Conservation (phyloP, 2,888 invertebrate genomes). For the Eupithecia subumbrata region DNA sequence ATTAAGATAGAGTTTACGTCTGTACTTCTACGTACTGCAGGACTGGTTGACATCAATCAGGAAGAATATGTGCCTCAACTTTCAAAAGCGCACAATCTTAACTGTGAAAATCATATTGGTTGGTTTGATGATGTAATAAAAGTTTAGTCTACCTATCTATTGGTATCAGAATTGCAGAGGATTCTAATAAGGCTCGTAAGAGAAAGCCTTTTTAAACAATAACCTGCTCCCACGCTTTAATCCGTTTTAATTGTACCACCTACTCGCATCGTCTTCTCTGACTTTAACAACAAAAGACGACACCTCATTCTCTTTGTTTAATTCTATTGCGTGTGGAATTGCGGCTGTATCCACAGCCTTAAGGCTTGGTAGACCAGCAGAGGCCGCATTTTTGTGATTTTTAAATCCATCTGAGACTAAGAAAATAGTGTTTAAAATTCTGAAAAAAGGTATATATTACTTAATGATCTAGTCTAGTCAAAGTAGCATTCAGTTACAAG, state of each 20-base stretch:
- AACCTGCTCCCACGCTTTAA: slow-evolving; percentile 31
- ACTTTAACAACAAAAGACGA: slow-evolving; percentile 22
- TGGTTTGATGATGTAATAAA: neutral
- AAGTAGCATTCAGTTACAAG: no score
- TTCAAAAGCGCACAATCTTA: neutral
- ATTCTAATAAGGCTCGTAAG: slow-evolving; percentile 16
- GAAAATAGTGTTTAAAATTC: no score
- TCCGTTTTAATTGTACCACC: slow-evolving; percentile 37
- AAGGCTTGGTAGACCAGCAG: no score
- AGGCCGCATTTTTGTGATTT: no score
- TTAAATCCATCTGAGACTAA: no score
- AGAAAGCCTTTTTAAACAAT: slow-evolving; percentile 33
- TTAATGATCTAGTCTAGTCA: no score
- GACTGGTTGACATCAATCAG: neutral
- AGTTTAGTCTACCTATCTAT: neutral
- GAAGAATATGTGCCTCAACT: neutral
- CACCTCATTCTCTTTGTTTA: slow-evolving; percentile 17
- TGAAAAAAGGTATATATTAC: no score
- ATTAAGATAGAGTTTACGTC: neutral
- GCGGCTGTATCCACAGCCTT: neutral
- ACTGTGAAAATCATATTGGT: neutral
- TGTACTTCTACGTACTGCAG: neutral
- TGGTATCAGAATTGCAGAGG: neutral
- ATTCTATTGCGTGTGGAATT: neutral
- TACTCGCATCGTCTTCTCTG: slow-evolving; percentile 15